Evolutionary conservation across 2,888 invertebrate species (phyloP), one percentile per base, ranked within the genome.

Genomic region (Dermolepida albohirtum): DNA sequence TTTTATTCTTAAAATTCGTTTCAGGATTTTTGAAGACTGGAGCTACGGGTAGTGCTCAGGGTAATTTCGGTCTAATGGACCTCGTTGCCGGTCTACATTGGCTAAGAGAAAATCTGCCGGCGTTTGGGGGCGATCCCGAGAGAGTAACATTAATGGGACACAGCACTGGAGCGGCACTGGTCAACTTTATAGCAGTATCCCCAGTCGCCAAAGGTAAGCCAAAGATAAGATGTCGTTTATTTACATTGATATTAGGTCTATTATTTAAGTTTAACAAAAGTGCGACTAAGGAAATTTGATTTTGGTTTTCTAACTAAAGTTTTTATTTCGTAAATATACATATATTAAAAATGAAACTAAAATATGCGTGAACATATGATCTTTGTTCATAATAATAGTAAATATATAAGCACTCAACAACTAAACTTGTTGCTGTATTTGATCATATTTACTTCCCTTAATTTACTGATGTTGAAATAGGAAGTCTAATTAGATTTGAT

Each of bases 11-110:
- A n/a, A 16, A 59, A 59, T 66, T 80, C 77, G 75, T 81, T 81
- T n/a, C 84, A 94, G 93, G 95, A 80, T 95, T 95, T 85, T 88
- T 95, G 81, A 95, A 95, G 86, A 95, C 95, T 76, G 94, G 95
- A 78, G 89, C 93, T 80, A 93, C 93, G 84, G 92, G 92, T 77
- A 94, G 93, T 80, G 93, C 94, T 73, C 95, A 95, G 85, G 94
- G 95, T 80, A 95, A 95, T 86, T 95, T 94, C 81, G 95, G 95
- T 68, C 87, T 95, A 77, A 94, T 95, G 94, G 95, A 95, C 84
- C 86, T 95, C 73, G 93, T 97, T 70, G 97, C 97, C 17, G 98
- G 97, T 12, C 87, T 99, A 64, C 97, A 97, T 81, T 98, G 98
- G 98, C 88, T 99, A 66, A 89, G 94, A 78, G 96, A 96, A 82